Base-by-base conservation (phyloP, 92 coral and sea anemone genomes). In the Siderastrea radians region DNA sequence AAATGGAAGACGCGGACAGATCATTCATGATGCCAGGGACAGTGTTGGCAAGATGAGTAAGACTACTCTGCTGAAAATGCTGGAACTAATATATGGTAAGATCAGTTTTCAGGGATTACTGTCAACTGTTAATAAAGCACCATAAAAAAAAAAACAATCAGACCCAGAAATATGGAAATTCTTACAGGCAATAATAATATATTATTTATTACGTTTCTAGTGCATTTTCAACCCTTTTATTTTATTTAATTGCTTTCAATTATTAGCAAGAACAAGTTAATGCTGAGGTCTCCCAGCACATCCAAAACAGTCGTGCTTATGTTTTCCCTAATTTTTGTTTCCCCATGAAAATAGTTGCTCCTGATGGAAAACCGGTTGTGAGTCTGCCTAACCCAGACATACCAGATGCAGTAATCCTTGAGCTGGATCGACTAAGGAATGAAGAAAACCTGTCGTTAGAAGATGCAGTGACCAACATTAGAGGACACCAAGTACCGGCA, bases 11-110 rank as follows among this genome's bases (percentile, higher is more conserved):
- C n/a, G n/a, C n/a, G n/a, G n/a, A n/a, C 89, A 89, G 47, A 14
- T 89, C 0, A 84, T 84, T 3, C 93, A 84, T 49, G 84, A 89
- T 67, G 81, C 93, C 44, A 77, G 85, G 63, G 84, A 77, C 17
- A 54, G 70, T n/a, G 74, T 71, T 43, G 77, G 57, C 6, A 79
- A 67, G 10, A 79, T 71, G 80, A 49, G 72, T 3, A 87, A 59
- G 71, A 50, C 48, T 1, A 62, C 71, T 15, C 86, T 87, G n/a
- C 61, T 89, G 7, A 66, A 64, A 7, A 59, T 76, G 73, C 84
- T 89, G 10, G 81, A 72, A 54, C 77, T 71, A 5, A 72, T 73
- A 53, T 45, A 52, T 53, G 88, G 92, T 89, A 72, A 78, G 59
- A 12, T 5, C 3, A 53, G 46, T 26, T n/a, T 61, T 55, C 11